Conservation (phyloP, 2,888 invertebrate species). For the Ephialtes manifestator region DNA sequence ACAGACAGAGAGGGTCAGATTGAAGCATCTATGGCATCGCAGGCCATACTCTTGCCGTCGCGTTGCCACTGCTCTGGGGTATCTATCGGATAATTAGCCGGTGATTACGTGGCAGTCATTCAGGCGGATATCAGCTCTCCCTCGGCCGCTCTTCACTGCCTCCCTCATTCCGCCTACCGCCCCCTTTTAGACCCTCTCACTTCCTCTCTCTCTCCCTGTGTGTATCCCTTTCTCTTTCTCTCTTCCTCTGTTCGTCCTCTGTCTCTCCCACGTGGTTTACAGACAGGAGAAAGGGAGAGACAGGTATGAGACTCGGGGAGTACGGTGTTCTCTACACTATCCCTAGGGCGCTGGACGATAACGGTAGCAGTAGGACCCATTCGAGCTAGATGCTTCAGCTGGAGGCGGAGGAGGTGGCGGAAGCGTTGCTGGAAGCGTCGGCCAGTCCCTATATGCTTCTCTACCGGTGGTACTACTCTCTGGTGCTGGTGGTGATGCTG, state of each 20-base stretch:
- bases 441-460: constrained; percentile 38
- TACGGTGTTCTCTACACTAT: constrained; percentile 49
- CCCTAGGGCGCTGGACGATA: constrained; percentile 60
- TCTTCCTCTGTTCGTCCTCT: constrained; percentile 19
- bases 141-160: constrained; percentile 76
- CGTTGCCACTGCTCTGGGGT: constrained; percentile 78
- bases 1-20: constrained; percentile 42
- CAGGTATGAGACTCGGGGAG: constrained; percentile 35
- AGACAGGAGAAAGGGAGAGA: constrained; percentile 42
- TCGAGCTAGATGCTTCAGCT: constrained; percentile 53
- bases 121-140: constrained; percentile 83
- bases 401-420: constrained; percentile 62
- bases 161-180: constrained; percentile 60
- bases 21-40: constrained; percentile 5
- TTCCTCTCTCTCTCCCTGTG: constrained; percentile 27
- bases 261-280: constrained; percentile 27
- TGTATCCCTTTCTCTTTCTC: constrained; percentile 11
- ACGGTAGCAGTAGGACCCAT: constrained; percentile 44
- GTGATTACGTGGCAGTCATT: constrained; percentile 85
- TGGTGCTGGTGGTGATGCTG: constrained; percentile 38
- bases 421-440: constrained; percentile 66
- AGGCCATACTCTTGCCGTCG: constrained; percentile 58
- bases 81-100: constrained; percentile 86
- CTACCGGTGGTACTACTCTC: not conserved
- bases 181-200: constrained; percentile 50